Conservation (phyloP, 1,140 invertebrate species). For the Drosophila gunungcola region DNA sequence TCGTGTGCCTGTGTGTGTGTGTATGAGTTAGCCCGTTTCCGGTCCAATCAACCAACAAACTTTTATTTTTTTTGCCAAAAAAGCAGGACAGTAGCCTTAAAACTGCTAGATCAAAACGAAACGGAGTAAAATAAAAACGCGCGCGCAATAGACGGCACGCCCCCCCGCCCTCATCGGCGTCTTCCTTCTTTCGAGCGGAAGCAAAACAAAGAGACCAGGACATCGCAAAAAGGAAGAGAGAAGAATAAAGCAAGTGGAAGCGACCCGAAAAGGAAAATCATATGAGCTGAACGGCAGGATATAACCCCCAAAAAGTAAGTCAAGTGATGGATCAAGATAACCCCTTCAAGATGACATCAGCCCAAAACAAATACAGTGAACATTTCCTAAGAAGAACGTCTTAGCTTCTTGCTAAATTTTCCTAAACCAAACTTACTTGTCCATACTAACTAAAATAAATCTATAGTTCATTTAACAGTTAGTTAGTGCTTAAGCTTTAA, state of each 20-base stretch:
- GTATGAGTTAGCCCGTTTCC: conserved; percentile 35
- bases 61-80: conserved; percentile 36
- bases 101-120: not conserved
- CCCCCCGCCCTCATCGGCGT: not conserved
- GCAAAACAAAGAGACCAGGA: conserved; percentile 33
- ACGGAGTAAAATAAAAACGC: conserved; percentile 28
- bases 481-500: no score
- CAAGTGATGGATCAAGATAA: conserved; percentile 14
- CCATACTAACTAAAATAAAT: no score
- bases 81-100: conserved; percentile 26
- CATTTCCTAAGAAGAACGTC: not conserved
- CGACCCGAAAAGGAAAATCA: conserved; percentile 8
- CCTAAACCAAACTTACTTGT: no score
- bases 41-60: conserved; percentile 51
- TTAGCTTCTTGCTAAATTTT: no score
- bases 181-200: conserved; percentile 7
- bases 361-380: not conserved
- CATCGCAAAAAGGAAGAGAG: conserved; percentile 4
- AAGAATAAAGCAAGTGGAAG: conserved; percentile 10
- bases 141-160: conserved; percentile 58
- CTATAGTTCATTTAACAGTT: no score
- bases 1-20: conserved; percentile 19
- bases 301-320: conserved; percentile 32
- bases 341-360: conserved; percentile 4
- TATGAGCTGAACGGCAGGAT: conserved; percentile 33